Evolutionary conservation across 2,888 invertebrate genomes (phyloP).

Genomic region (Gastrophysa polygoni): DNA sequence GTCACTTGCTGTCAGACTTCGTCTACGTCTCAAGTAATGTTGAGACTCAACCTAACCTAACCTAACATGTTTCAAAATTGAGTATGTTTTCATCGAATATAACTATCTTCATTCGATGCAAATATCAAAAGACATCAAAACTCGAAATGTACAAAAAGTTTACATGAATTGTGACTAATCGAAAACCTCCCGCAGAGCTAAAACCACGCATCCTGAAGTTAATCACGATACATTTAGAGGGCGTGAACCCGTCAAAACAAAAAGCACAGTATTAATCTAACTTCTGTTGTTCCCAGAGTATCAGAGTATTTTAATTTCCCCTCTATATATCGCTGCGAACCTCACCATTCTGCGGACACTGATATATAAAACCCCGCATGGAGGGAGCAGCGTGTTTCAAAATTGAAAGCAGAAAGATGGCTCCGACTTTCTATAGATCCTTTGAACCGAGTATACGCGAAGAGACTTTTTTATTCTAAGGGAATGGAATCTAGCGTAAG

Average conservation of each 20-base stretch:
- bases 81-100: too few relatives aligned
- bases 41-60: too few relatives aligned
- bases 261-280: constrained; percentile 26
- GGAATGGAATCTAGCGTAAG: constrained; percentile 32
- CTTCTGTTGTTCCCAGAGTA: constrained; percentile 31
- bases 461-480: constrained; percentile 33
- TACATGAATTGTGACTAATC: not conserved
- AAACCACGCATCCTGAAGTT: constrained; percentile 3
- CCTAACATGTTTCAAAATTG: too few relatives aligned
- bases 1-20: too few relatives aligned
- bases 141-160: too few relatives aligned
- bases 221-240: constrained; percentile 28
- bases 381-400: constrained; percentile 38
- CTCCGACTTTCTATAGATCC: constrained; percentile 42
- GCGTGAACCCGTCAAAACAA: constrained; percentile 21
- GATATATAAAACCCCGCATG: not conserved
- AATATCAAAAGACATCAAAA: too few relatives aligned
- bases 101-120: too few relatives aligned
- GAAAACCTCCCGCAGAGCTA: not conserved
- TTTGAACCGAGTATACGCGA: constrained; percentile 39
- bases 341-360: constrained; percentile 26
- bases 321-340: constrained; percentile 21
- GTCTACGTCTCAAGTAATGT: too few relatives aligned
- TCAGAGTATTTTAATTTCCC: constrained; percentile 35
- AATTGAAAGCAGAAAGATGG: constrained; percentile 49